A percentile compares a stretch with the other conserved stretches of the same genome.
These are phyloP conservation scores for Miichthys miiuy DNA, from an alignment of 2,797 vertebrate genomes.

Conservation along the genomic window DNA sequence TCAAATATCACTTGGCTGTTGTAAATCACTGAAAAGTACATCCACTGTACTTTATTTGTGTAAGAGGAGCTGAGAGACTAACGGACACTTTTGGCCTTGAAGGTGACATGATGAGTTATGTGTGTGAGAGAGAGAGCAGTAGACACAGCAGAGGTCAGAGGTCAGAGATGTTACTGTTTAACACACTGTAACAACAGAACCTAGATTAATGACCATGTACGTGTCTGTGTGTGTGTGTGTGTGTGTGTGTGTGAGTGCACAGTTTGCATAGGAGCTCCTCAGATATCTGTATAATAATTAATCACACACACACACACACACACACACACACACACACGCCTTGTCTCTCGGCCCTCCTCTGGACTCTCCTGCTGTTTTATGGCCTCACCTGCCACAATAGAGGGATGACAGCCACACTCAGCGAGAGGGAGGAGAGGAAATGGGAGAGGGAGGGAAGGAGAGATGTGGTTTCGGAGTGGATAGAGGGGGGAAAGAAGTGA, in stretches of 20 bases:
- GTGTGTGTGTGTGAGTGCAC: neutral
- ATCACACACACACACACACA: conserved; percentile 33
- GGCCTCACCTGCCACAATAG: conserved; percentile 77
- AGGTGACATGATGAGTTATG: conserved; percentile 72
- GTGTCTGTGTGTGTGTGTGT: conserved; percentile 35
- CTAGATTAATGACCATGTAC: conserved; percentile 66
- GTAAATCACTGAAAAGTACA: conserved; percentile 69
- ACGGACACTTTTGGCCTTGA: conserved; percentile 63
- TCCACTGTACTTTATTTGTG: conserved; percentile 38
- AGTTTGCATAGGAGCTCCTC: conserved; percentile 56
- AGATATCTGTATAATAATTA: conserved; percentile 69
- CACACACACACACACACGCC: conserved; percentile 28
- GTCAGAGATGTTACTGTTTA: conserved; percentile 74
- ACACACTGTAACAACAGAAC: conserved; percentile 64
- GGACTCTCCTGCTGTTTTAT: conserved; percentile 75
- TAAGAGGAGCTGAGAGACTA: conserved; percentile 63
- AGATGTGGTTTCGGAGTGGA: conserved; percentile 65
- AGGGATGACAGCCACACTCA: conserved; percentile 77
- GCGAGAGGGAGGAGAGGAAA: conserved; percentile 69
- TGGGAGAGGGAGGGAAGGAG: conserved; percentile 48
- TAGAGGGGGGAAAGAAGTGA: conserved; percentile 39
- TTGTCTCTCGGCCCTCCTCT: conserved; percentile 43
- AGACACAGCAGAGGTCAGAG: conserved; percentile 62
- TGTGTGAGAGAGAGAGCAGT: conserved; percentile 35
- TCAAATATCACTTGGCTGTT: conserved; percentile 61